Evolutionary conservation across 2,797 vertebrate genomes (phyloP).

Genomic region (Xerus rutilus): DNA sequence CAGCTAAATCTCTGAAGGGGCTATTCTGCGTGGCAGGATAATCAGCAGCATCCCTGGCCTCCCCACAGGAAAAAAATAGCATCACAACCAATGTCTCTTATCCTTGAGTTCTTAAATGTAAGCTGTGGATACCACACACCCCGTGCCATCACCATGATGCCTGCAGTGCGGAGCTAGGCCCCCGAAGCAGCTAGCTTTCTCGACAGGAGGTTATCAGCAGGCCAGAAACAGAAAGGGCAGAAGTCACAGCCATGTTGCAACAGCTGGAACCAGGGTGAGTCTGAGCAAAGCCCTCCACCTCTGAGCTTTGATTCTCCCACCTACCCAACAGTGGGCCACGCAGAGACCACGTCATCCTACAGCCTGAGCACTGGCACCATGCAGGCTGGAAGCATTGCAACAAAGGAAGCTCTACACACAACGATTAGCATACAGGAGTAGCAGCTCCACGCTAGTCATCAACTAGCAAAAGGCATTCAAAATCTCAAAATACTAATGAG

Average conservation of each 20-base stretch:
- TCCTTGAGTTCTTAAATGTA: neutral
- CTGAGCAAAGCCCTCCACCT: neutral
- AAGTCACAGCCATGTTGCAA: neutral
- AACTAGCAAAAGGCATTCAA: neutral
- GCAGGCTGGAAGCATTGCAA: neutral
- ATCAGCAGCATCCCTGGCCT: neutral
- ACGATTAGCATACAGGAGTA: neutral
- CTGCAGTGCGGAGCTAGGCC: neutral
- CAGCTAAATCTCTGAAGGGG: neutral
- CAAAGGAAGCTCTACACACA: neutral
- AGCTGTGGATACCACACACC: neutral
- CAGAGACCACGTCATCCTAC: neutral
- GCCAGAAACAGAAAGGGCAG: neutral
- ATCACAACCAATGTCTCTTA: neutral
- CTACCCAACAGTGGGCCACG: neutral
- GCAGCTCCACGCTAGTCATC: neutral
- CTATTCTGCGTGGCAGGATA: neutral
- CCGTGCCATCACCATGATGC: neutral
- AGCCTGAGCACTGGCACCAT: neutral
- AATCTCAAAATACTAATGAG: neutral
- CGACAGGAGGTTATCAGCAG: neutral
- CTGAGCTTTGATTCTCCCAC: neutral
- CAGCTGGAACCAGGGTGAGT: rapidly evolving
- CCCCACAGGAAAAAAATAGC: neutral
- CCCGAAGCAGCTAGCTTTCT: neutral